Evolutionary conservation across 92 coral and sea anemone species (phyloP), one percentile per base, ranked within the genome.

Genomic region (Parazoanthus atlanticus): DNA sequence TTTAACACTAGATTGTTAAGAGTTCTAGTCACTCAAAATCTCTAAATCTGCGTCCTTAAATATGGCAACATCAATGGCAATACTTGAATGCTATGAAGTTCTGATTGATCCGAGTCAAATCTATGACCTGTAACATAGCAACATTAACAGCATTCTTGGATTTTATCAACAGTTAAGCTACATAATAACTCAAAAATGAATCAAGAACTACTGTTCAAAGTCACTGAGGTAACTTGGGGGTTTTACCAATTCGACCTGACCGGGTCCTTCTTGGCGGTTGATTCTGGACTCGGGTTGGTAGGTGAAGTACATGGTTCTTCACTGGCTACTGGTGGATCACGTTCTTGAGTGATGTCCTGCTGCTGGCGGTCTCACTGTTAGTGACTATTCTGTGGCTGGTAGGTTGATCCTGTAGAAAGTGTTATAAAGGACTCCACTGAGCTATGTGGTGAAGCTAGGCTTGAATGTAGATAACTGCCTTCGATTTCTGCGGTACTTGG

Each of bases 401-500:
- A 17, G 79, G 49, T 34, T 19, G 12, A 56, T 19, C 17, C 12
- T 30, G 77, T 21, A 34, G 41, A 30, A 29, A 75, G 38, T 75
- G 79, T 75, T 6, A 56, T 26, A 75, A 25, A 34, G 23, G 43
- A 3, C 28, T 75, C 52, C 16, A 61, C 34, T 8, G 19, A 46
- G 10, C 38, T 61, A 3, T 78, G 54, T 66, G 9, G 9, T 17
- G 78, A 17, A 71, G 12, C 69, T 78, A 41, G 54, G 36, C 25
- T 79, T 21, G 79, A 61, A 13, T 74, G 67, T 78, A n/a, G n/a
- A n/a, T n/a, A 88, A 41, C 29, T 80, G 69, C 25, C 85, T 76
- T 23, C 90, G 74, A 88, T 90, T 90, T 90, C 92, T 23, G 29
- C 75, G 21, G 78, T 90, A 90, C 92, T 49, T 85, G 40, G 65